Conservation (phyloP, 2,888 invertebrate genomes). For the Synergus japonicus region DNA sequence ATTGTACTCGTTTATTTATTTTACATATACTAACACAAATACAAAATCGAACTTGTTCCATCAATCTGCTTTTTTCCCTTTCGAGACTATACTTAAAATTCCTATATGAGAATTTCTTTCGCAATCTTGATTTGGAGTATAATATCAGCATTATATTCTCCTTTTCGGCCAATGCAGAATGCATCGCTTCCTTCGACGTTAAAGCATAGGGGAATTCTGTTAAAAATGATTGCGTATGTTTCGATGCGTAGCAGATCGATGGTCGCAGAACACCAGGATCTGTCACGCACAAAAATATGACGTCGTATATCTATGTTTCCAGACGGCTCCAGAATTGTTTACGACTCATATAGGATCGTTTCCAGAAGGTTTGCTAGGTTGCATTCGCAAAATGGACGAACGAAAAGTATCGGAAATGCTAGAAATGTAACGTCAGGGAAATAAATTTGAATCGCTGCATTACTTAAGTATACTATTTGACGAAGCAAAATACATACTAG, state of each 20-base stretch:
- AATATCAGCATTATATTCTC: conserved; percentile 26
- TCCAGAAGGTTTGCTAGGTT: conserved; percentile 69
- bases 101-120: conserved; percentile 5
- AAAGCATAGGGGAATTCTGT: neutral
- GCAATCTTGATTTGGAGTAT: neutral
- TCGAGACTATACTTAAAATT: neutral
- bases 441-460: conserved; percentile 34
- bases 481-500: neutral
- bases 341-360: conserved; percentile 72
- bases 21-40: neutral
- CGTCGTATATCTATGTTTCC: conserved; percentile 70
- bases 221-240: conserved; percentile 50
- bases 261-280: conserved; percentile 67
- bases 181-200: conserved; percentile 18
- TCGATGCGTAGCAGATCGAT: conserved; percentile 69
- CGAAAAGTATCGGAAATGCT: conserved; percentile 25
- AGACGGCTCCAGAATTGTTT: conserved; percentile 71
- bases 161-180: conserved; percentile 14
- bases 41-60: neutral
- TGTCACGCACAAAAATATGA: conserved; percentile 73
- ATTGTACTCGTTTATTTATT: neutral
- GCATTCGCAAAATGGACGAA: conserved; percentile 50
- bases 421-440: neutral
- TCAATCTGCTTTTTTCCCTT: conserved; percentile 2
- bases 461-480: neutral